Evolutionary conservation across 2,113 vertebrate species (phyloP), one percentile per base, ranked within the genome.

Genomic region (Hippolais icterina): DNA sequence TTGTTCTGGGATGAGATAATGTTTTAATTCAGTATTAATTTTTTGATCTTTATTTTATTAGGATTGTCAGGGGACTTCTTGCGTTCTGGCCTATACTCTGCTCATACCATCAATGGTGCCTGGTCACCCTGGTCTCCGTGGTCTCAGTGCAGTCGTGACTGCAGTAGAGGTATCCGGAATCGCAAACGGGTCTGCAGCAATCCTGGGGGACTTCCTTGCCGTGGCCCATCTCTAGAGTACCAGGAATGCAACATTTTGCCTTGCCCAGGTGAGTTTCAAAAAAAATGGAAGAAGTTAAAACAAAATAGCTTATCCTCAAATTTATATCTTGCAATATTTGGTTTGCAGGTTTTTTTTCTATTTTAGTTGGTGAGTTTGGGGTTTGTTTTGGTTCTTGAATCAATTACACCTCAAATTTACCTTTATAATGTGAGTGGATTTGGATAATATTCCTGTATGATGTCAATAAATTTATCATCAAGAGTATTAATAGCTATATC

Each of bases 81-180:
- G 85, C 98, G 98, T 10, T 98, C 99, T 7, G 99, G 99, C 22
- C 97, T 98, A 46, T 98, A 98, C 74, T 98, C 98, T 0, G 98
- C 98, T 49, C 98, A 99, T 90, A 98, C 98, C 0, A 97, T 99
- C 72, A 99, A 99, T 1, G 99, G 99, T 7, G 99, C 98, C 37
- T 99, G 99, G 99, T 98, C 99, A 0, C 96, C 98, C 41, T 99
- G 99, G 99, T 98, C 98, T 2, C 98, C 99, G 0, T 99, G 99
- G 99, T 99, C 99, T 8, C 99, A 99, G 97, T 99, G 99, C 96
- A 99, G 99, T 83, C 98, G 99, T 18, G 99, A 99, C 97, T 99
- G 99, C 92, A 99, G 98, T 65, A 96, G 99, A 52, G 99, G 99
- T 4, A 98, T 99, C 79, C 98, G 99, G 64, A 99, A 98, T 83